phyloP scores from a whole-genome alignment of 2,888 invertebrate species.

The Ophraella communa region DNA sequence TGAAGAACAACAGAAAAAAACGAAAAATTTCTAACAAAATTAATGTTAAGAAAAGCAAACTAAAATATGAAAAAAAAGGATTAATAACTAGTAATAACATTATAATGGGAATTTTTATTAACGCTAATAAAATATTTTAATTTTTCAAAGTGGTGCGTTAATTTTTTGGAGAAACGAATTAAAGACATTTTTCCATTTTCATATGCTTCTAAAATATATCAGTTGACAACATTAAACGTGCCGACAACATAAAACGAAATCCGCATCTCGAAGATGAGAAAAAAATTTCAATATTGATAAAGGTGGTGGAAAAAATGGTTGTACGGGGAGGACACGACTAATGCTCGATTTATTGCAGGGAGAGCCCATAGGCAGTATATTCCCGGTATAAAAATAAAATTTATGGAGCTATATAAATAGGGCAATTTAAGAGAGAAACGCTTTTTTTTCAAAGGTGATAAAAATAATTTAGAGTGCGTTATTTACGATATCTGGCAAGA shows the following conservation, averaged over 20 bases:
- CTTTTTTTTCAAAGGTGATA: slow-evolving; percentile 6
- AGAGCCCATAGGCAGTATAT: slow-evolving; percentile 17
- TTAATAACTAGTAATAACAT: too few species aligned
- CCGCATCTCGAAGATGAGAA: not conserved
- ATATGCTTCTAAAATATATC: too few species aligned
- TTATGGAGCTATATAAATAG: slow-evolving; percentile 21
- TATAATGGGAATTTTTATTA: too few species aligned
- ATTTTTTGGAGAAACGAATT: too few species aligned
- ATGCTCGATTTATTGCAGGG: slow-evolving; percentile 25
- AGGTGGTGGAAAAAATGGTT: slow-evolving; percentile 17
- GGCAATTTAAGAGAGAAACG: slow-evolving; percentile 11
- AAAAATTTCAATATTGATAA: slow-evolving; percentile 22
- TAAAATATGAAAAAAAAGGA: too few species aligned
- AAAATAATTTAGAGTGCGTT: slow-evolving; percentile 9
- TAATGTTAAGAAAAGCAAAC: too few species aligned
- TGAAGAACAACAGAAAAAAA: too few species aligned
- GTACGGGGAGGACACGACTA: slow-evolving; percentile 16
- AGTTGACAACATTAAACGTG: too few species aligned
- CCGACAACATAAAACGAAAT: not conserved
- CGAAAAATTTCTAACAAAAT: too few species aligned
- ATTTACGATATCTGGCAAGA: not conserved
- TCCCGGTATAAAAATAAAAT: slow-evolving; percentile 16
- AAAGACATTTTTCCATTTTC: too few species aligned
- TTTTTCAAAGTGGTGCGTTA: too few species aligned
- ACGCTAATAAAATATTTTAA: too few species aligned